Percentiles rank a stretch among this genome's conserved stretches.
Conservation (phyloP, 2,888 invertebrate genomes). For the Smittia aterrima region DNA sequence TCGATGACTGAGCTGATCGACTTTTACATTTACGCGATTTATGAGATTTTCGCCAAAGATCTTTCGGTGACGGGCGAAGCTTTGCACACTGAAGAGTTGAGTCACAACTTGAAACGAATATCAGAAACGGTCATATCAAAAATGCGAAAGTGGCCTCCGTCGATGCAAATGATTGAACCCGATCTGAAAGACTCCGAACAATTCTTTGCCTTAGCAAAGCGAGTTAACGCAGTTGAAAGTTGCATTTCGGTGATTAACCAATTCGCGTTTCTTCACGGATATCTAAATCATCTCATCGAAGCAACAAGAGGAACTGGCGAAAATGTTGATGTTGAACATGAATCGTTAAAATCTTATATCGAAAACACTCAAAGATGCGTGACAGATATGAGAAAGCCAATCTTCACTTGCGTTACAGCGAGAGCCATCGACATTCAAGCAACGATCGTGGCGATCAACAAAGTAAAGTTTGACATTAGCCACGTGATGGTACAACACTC, state of each 20-base stretch:
- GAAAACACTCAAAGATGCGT: slow-evolving; percentile 72
- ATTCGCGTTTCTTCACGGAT: slow-evolving; percentile 77
- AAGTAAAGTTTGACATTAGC: slow-evolving; percentile 93
- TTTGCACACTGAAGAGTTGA: slow-evolving; percentile 68
- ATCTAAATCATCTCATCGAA: slow-evolving; percentile 79
- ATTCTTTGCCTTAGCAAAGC: slow-evolving; percentile 77
- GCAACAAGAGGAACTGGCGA: slow-evolving; percentile 48
- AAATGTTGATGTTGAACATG: slow-evolving; percentile 57
- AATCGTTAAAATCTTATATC: slow-evolving; percentile 69
- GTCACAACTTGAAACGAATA: slow-evolving; percentile 73
- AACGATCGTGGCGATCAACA: slow-evolving; percentile 80
- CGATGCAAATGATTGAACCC: slow-evolving; percentile 58
- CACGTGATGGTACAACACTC: slow-evolving; percentile 95
- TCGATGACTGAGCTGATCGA: slow-evolving; percentile 91
- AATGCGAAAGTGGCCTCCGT: slow-evolving; percentile 53
- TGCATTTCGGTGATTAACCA: slow-evolving; percentile 86
- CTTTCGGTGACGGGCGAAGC: slow-evolving; percentile 54
- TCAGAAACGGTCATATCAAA: slow-evolving; percentile 64
- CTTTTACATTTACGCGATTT: slow-evolving; percentile 87
- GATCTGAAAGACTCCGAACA: slow-evolving; percentile 67
- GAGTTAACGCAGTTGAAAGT: slow-evolving; percentile 91
- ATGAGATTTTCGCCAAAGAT: slow-evolving; percentile 79
- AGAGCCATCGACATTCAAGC: slow-evolving; percentile 74
- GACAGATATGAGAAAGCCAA: slow-evolving; percentile 73
- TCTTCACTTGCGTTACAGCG: slow-evolving; percentile 83